Percentiles rank a stretch among this genome's conserved stretches.
Conservation (phyloP, 2,888 invertebrate genomes). For the Drosophila algonquin region DNA sequence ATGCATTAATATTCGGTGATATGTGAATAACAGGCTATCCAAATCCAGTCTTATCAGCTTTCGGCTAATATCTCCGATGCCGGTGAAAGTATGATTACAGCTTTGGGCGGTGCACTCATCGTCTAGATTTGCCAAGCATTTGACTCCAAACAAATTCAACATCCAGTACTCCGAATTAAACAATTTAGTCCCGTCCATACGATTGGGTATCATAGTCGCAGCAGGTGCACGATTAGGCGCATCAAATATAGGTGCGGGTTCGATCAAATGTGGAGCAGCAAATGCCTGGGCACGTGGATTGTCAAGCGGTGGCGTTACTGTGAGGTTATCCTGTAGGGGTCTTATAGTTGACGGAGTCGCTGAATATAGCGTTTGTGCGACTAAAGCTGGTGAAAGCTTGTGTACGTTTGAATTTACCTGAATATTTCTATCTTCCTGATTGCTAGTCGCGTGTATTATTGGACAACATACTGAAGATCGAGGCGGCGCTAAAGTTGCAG, state of each 20-base stretch:
- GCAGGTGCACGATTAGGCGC: not conserved
- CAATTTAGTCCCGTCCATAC: not conserved
- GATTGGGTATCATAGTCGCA: not conserved
- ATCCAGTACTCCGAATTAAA: not conserved
- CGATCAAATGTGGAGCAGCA: not conserved
- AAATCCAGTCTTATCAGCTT: slow-evolving; percentile 19
- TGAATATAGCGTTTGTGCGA: not conserved
- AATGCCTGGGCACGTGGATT: not conserved
- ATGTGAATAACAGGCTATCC: not conserved
- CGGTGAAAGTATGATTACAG: slow-evolving; percentile 49
- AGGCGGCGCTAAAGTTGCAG: too few species aligned
- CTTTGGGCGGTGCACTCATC: slow-evolving; percentile 6
- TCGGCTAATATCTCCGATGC: slow-evolving; percentile 31
- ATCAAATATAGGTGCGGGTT: not conserved
- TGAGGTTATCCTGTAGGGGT: not conserved
- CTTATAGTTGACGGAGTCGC: not conserved
- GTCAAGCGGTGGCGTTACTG: not conserved
- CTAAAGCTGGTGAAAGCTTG: not conserved
- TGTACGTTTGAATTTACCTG: not conserved
- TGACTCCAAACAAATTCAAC: slow-evolving; percentile 45
- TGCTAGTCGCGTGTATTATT: not conserved
- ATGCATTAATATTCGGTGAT: slow-evolving; percentile 26
- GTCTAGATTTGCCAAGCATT: slow-evolving; percentile 42
- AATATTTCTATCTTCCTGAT: not conserved
- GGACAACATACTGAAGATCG: not conserved